Percentiles rank a stretch among this genome's conserved stretches.
Conservation (phyloP, 2,797 vertebrate species). For the Siniperca scherzeri region DNA sequence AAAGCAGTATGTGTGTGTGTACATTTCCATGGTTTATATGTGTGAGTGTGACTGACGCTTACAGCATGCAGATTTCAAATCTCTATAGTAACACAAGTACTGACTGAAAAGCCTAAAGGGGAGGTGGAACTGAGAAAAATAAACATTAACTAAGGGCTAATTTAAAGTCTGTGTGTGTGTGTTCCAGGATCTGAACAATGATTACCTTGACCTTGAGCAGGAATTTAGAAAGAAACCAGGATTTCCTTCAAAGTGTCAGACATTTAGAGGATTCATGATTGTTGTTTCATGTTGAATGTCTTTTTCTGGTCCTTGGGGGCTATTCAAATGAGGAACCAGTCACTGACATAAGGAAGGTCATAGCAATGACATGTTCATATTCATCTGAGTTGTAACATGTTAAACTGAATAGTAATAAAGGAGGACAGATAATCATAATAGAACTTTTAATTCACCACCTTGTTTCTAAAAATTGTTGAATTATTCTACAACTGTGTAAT, state of each 20-base stretch:
- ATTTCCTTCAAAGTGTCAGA: conserved; percentile 8
- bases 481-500: neutral
- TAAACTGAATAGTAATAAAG: neutral
- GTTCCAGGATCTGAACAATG: conserved; percentile 44
- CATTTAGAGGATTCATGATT: conserved; percentile 1
- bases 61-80: conserved; percentile 42
- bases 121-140: conserved; percentile 23
- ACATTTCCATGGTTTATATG: neutral
- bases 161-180: conserved; percentile 13
- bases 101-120: conserved; percentile 53
- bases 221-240: neutral
- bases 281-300: neutral
- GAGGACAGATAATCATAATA: neutral
- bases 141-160: conserved; percentile 63
- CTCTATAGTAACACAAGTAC: conserved; percentile 50
- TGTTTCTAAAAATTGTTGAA: neutral
- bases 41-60: conserved; percentile 7
- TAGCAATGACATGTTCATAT: neutral
- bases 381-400: neutral
- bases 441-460: neutral
- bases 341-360: conserved; percentile 14
- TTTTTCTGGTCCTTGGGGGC: neutral
- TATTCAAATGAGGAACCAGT: neutral
- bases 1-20: conserved; percentile 27
- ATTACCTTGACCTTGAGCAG: conserved; percentile 72